Percentiles rank a stretch among this genome's conserved stretches.
Evolutionary conservation across 2,113 vertebrate species (phyloP).

Genomic region (Toxostoma redivivum): DNA sequence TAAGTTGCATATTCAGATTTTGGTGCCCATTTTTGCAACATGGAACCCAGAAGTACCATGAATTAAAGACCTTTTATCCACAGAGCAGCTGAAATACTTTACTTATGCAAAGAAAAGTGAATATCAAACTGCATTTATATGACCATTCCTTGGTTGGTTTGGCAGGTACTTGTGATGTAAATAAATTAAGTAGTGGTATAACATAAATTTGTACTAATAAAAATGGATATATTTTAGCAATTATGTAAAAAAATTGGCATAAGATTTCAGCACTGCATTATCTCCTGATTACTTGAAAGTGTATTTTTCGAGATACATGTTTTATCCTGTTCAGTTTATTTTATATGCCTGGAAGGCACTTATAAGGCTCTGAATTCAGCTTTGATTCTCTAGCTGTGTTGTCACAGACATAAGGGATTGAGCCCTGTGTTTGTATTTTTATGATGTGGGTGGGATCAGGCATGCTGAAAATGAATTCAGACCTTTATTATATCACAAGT

Average conservation of each 20-base stretch:
- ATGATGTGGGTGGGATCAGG: neutral
- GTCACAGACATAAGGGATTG: neutral
- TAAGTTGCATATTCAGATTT: neutral
- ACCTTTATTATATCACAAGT: neutral
- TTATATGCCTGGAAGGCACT: neutral
- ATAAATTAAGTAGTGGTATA: neutral
- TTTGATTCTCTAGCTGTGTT: neutral
- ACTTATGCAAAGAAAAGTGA: neutral
- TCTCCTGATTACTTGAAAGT: neutral
- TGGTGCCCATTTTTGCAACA: neutral
- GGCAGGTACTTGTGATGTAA: neutral
- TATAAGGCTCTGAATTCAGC: neutral
- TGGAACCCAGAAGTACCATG: neutral
- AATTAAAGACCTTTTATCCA: neutral
- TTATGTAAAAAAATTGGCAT: neutral
- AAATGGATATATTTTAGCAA: neutral
- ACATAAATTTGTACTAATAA: neutral
- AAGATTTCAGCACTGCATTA: neutral
- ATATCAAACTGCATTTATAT: neutral
- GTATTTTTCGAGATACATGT: accelerated
- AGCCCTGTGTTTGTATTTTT: neutral
- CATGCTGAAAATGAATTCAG: neutral
- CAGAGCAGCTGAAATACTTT: neutral
- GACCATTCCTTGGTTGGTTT: neutral
- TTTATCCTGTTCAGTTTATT: neutral